phyloP scores from a whole-genome alignment of 2,888 invertebrate species.

The Cheilosia vulpina region DNA sequence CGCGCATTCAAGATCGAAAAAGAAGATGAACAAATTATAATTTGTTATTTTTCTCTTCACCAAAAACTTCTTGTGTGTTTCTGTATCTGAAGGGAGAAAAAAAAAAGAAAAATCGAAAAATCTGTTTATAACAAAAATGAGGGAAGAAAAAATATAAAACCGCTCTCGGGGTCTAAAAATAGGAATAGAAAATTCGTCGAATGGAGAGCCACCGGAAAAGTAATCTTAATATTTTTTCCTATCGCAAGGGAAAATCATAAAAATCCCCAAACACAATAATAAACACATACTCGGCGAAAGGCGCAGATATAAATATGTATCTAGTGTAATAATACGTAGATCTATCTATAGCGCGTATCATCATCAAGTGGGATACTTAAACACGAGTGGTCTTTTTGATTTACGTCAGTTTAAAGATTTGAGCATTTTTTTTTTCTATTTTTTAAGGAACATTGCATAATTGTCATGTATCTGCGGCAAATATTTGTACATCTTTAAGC shows the following conservation, averaged over 20 bases:
- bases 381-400: conserved; percentile 47
- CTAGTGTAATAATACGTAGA: conserved; percentile 7
- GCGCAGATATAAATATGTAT: conserved; percentile 38
- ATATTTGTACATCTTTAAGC: conserved; percentile 39
- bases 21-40: conserved; percentile 63
- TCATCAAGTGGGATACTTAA: conserved; percentile 50
- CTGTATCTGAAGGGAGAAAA: conserved; percentile 29
- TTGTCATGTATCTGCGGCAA: conserved; percentile 28
- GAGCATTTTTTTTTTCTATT: conserved; percentile 8
- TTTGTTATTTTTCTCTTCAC: conserved; percentile 28
- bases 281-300: conserved; percentile 52
- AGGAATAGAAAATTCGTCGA: conserved; percentile 38
- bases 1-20: conserved; percentile 45
- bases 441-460: background rate
- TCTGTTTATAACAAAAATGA: conserved; percentile 29
- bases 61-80: conserved; percentile 9
- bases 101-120: background rate
- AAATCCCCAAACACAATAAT: conserved; percentile 63
- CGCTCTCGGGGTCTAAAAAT: conserved; percentile 40
- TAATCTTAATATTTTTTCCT: conserved; percentile 47
- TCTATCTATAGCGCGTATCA: conserved; percentile 58
- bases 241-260: conserved; percentile 67
- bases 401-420: conserved; percentile 48
- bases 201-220: conserved; percentile 38
- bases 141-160: background rate